Base-by-base conservation (phyloP, 2,113 vertebrate species). In the Alosa alosa region DNA sequence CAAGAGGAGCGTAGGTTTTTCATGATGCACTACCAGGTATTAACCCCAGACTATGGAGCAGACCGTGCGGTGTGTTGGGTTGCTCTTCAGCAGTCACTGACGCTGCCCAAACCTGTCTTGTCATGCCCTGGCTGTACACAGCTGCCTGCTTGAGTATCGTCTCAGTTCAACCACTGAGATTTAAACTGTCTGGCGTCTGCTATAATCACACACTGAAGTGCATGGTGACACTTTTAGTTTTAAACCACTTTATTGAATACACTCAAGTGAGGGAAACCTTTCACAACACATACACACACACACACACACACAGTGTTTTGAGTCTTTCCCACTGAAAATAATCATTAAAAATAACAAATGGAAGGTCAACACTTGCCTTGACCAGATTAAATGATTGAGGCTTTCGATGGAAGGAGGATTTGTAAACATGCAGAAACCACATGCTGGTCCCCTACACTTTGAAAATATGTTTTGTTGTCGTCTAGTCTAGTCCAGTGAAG, bases 71-170 rank as follows among this genome's bases (percentile, higher is more conserved):
- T 86, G 44, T 85, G 78, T 55, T 36, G 46, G 2, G 17, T 84
- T 49, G 3, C 83, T 83, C 72, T 20, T 88, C 81, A 47, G 64
- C 41, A 46, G 41, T 45, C 75, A 52, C 52, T 81, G 81, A 85
- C 86, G 75, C 15, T 72, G 46, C 82, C 22, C 52, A 86, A 89
- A 88, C 91, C 84, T 92, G 92, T 90, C 84, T 81, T 41, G 68
- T 92, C 92, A 90, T 89, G 93, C 90, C 91, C 88, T 78, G 72
- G 2, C 46, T 89, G 64, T 87, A 88, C 83, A 86, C 88, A 86
- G 86, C 87, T 86, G 89, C 90, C 89, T 90, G 88, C 88, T 86
- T 91, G 84, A 94, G 89, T 88, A 86, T 90, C 84, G 83, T 85
- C 89, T 82, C 39, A 64, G 60, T n/a, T 72, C 84, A 86, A 84